Evolutionary conservation across 2,797 vertebrate species (phyloP), one percentile per base, ranked within the genome.

Genomic region (Sus cebifrons): DNA sequence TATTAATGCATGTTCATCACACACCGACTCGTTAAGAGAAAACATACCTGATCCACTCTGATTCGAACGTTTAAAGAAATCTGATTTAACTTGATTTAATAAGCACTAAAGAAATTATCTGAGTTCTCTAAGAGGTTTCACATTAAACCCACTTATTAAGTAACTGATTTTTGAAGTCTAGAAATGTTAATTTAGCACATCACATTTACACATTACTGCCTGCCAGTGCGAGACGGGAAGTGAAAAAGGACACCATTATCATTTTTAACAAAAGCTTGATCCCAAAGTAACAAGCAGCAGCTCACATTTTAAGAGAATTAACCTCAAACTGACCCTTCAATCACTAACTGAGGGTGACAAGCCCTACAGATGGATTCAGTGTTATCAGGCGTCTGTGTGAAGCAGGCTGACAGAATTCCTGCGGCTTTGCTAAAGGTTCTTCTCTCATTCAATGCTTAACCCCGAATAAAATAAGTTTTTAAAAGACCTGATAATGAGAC

Each of bases 121-220:
- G n/a, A 23, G 62, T n/a, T 62, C 86, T 27, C n/a, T 10, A 40
- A 65, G 17, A 64, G 4, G 5, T 32, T 92, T 83, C 0, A 4
- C 13, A 71, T 20, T 65, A 70, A 52, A 25, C 32, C 83, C 83
- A 54, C 23, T 74, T 6, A 65, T 74, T 6, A 65, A 73, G 15
- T 14, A 65, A 78, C 6, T 73, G 36, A 60, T n/a, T 62, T 86
- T 49, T 9, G 73, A n/a, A 83, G 77, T n/a, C 86, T 90, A 16
- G 25, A 54, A 29, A 52, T 40, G 77, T 58, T 16, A 15, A 20
- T 36, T 40, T 25, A 79, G n/a, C 27, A 75, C 18, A n/a, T 49
- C 12, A 16, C 52, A 70, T 62, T n/a, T 25, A 44, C 9, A 62
- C 5, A 20, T 5, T 20, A 36, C 13, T 3, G 2, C 4, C 6